Percentiles rank a stretch among this genome's conserved stretches.
Evolutionary conservation across 2,888 invertebrate species (phyloP).

Genomic region (Harmothoe impar): DNA sequence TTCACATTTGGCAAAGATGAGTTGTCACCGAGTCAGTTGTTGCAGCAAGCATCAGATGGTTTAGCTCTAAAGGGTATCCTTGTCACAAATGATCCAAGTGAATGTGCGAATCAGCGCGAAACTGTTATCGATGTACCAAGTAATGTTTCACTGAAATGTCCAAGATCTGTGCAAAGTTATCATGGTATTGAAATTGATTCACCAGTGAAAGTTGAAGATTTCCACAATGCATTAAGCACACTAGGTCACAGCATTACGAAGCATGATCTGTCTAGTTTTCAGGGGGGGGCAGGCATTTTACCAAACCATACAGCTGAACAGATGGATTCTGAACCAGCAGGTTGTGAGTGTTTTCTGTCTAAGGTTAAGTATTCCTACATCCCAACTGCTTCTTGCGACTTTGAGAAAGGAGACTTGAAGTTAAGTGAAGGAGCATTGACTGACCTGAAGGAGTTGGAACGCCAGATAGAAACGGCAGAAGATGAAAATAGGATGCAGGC

Average conservation of each 20-base stretch:
- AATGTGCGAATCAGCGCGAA: background rate
- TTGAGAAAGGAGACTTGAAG: background rate
- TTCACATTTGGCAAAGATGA: background rate
- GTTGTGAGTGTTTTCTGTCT: background rate
- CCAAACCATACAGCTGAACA: background rate
- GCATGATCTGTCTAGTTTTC: background rate
- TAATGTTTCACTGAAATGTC: background rate
- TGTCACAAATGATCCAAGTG: background rate
- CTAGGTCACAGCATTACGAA: background rate
- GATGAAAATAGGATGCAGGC: background rate
- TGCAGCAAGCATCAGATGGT: slow-evolving; percentile 15
- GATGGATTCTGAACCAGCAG: background rate
- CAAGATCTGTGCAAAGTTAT: background rate
- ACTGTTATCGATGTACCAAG: background rate
- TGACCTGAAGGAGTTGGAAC: background rate
- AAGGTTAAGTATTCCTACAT: background rate
- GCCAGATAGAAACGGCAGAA: background rate
- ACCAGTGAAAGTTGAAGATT: background rate
- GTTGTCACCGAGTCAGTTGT: background rate
- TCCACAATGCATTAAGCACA: background rate
- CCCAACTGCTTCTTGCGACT: slow-evolving; percentile 9
- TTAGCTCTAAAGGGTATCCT: slow-evolving; percentile 33
- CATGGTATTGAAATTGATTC: background rate
- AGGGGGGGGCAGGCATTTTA: background rate
- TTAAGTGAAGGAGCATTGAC: background rate